Evolutionary conservation across 2,113 vertebrate genomes (phyloP).

Genomic region (Charina bottae): DNA sequence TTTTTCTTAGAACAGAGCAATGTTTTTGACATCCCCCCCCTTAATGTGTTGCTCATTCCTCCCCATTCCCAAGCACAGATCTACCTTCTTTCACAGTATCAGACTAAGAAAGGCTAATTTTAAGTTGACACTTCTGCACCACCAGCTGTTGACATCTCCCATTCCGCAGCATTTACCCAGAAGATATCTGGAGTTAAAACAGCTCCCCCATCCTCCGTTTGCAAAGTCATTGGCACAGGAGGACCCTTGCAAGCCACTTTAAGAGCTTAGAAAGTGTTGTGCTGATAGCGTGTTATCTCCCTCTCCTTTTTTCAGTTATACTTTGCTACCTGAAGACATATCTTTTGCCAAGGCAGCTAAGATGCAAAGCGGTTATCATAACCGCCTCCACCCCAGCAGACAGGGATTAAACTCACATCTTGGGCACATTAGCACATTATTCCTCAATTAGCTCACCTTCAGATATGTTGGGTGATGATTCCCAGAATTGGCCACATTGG

Average conservation of each 20-base stretch:
- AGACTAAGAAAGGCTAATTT: background rate
- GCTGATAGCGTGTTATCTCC: constrained; percentile 53
- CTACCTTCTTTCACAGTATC: background rate
- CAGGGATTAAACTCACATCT: background rate
- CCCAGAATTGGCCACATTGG: too few relatives aligned
- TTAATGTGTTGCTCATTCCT: background rate
- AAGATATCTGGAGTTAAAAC: background rate
- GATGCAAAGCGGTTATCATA: constrained; percentile 78
- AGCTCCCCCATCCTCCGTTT: background rate
- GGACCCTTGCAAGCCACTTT: constrained; percentile 30
- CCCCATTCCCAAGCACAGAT: background rate
- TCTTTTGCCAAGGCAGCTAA: constrained; percentile 45
- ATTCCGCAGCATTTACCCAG: background rate
- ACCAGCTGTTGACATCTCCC: background rate
- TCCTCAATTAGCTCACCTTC: too few relatives aligned
- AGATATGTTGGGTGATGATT: too few relatives aligned
- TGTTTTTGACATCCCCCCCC: background rate
- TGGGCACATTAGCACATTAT: background rate
- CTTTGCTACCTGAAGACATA: constrained; percentile 48
- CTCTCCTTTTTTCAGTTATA: constrained; percentile 61
- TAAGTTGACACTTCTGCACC: background rate
- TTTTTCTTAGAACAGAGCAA: background rate
- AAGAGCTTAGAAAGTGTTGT: constrained; percentile 49
- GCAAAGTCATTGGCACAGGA: background rate
- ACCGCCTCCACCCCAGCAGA: constrained; percentile 28